Percentiles rank a stretch among this genome's conserved stretches.
Evolutionary conservation across 1,140 invertebrate genomes (phyloP).

Genomic region (Probaryconus sp.): DNA sequence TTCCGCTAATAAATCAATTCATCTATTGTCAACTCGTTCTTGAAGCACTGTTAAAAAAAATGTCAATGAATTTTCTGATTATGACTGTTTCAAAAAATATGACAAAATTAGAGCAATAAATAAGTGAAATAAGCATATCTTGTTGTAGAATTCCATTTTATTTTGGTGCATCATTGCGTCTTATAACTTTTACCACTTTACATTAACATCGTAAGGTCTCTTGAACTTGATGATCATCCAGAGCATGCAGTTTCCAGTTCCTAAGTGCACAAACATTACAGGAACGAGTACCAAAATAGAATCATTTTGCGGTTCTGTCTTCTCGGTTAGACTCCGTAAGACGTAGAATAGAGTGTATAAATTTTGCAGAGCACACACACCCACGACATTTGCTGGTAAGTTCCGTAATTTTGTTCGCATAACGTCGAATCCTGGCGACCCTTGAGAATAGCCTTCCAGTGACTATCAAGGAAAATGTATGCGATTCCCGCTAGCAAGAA

Average conservation of each 20-base stretch:
- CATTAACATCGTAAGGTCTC: constrained; percentile 21
- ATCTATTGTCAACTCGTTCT: background rate
- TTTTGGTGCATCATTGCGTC: constrained; percentile 2
- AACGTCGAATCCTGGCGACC: constrained; percentile 30
- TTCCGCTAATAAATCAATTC: constrained; percentile 7
- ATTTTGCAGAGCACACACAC: constrained; percentile 25
- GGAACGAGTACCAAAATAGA: constrained; percentile 30
- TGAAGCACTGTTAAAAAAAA: too few relatives aligned
- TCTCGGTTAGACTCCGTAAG: background rate
- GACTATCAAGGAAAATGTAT: constrained; percentile 27
- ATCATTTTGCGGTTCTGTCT: constrained; percentile 22
- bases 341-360: constrained; percentile 5
- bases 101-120: too few relatives aligned
- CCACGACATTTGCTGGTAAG: constrained; percentile 30
- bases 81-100: too few relatives aligned
- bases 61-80: too few relatives aligned
- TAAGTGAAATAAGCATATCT: too few relatives aligned
- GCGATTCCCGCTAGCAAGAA: constrained; percentile 23
- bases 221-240: constrained; percentile 10
- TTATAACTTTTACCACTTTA: constrained; percentile 22
- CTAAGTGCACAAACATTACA: constrained; percentile 18
- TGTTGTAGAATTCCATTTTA: background rate
- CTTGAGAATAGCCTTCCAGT: constrained; percentile 38
- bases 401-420: constrained; percentile 39
- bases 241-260: too few relatives aligned